These are phyloP conservation scores for Microcebus tavaratra DNA, from an alignment of 2,113 vertebrate species.

Conservation along the genomic window DNA sequence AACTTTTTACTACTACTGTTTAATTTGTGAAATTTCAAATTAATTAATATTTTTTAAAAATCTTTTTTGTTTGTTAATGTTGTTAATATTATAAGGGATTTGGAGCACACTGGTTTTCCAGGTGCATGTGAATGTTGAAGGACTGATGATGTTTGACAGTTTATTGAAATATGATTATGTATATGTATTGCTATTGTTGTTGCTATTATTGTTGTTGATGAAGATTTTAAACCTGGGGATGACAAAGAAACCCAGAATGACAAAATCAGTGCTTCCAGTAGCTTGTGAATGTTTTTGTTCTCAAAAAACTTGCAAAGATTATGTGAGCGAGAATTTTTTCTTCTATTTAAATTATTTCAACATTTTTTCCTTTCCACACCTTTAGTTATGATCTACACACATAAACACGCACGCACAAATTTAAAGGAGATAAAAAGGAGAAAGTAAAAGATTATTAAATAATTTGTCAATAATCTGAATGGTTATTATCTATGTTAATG, in stretches of 20 bases:
- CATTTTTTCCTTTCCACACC: not conserved
- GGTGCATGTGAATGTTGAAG: slow-evolving; percentile 76
- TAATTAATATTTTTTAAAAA: slow-evolving; percentile 61
- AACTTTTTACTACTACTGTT: slow-evolving; percentile 81
- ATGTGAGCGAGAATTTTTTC: not conserved
- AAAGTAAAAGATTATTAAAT: not conserved
- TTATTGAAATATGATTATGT: slow-evolving; percentile 2
- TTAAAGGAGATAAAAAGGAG: not conserved
- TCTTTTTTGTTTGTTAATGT: slow-evolving; percentile 64
- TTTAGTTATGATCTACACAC: not conserved
- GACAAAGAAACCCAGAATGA: slow-evolving; percentile 43
- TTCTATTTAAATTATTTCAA: slow-evolving; percentile 9
- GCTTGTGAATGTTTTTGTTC: slow-evolving; percentile 5
- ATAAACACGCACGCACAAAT: not conserved
- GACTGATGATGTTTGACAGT: slow-evolving; percentile 55
- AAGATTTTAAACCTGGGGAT: slow-evolving; percentile 44
- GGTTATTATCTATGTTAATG: not conserved
- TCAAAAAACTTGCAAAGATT: not conserved
- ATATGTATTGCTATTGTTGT: not conserved
- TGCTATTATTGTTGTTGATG: not conserved
- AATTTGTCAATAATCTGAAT: not conserved
- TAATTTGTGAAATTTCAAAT: slow-evolving; percentile 71
- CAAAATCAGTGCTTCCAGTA: slow-evolving; percentile 62
- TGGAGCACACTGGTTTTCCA: slow-evolving; percentile 75
- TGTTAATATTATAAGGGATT: slow-evolving; percentile 71